These are phyloP conservation scores for Pseudopleuronectes americanus DNA, from an alignment of 2,797 vertebrate genomes.

Conservation along the genomic window DNA sequence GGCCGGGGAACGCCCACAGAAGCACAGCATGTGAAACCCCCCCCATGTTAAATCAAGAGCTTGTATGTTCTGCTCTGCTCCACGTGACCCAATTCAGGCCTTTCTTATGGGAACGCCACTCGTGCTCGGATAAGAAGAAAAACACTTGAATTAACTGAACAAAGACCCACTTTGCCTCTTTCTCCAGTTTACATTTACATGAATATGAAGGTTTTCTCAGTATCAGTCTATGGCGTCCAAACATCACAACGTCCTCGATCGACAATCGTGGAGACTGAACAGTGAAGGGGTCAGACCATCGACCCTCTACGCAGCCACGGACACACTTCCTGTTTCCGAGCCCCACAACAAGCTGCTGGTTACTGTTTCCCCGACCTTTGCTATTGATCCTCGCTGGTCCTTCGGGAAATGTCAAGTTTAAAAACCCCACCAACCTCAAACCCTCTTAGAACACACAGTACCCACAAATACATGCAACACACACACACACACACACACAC, in stretches of 20 bases:
- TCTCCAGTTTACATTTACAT: too few relatives aligned
- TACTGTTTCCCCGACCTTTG: slow-evolving; percentile 73
- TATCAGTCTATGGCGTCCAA: background rate
- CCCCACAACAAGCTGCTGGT: slow-evolving; percentile 55
- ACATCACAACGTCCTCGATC: background rate
- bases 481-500: slow-evolving; percentile 10
- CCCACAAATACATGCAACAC: background rate
- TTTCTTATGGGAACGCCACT: background rate
- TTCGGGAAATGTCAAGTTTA: slow-evolving; percentile 69
- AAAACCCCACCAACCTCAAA: slow-evolving; percentile 49
- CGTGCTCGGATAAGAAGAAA: background rate
- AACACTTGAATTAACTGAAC: background rate
- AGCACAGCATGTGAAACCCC: slow-evolving; percentile 12
- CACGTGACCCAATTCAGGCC: slow-evolving; percentile 1
- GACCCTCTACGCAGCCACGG: slow-evolving; percentile 4
- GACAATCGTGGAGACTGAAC: slow-evolving; percentile 10
- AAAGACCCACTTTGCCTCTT: background rate
- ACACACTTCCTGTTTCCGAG: slow-evolving; percentile 41
- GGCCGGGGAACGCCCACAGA: background rate
- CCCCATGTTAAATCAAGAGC: slow-evolving; percentile 30
- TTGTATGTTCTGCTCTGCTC: slow-evolving; percentile 3
- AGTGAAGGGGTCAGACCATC: slow-evolving; percentile 10
- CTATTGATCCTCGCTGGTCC: slow-evolving; percentile 74
- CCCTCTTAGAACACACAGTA: slow-evolving; percentile 21
- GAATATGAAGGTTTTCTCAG: too few relatives aligned